A percentile compares a stretch with the other conserved stretches of the same genome.
Conservation (phyloP, 2,113 vertebrate genomes). For the Ardeotis arabs region DNA sequence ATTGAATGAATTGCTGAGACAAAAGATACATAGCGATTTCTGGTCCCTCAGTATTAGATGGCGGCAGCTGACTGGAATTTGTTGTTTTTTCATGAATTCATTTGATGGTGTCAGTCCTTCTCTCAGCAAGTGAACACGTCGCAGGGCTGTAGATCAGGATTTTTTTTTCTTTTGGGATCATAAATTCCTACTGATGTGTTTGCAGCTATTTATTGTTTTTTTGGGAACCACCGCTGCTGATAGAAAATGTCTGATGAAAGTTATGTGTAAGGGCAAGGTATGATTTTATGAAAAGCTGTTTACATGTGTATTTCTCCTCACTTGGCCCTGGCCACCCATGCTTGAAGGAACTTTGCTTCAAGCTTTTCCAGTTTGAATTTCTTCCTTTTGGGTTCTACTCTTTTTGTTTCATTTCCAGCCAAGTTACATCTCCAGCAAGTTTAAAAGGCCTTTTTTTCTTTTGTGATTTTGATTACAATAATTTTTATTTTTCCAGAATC, state of each 20-base stretch:
- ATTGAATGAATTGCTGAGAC: background rate
- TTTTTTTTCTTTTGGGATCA: background rate
- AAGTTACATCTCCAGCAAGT: background rate
- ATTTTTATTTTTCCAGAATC: background rate
- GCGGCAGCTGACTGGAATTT: background rate
- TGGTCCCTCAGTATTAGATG: background rate
- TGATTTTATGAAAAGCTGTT: background rate
- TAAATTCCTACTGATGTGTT: background rate
- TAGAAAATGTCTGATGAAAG: background rate
- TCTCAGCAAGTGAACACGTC: background rate
- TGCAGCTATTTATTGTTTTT: background rate
- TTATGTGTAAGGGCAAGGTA: background rate
- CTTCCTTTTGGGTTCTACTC: background rate
- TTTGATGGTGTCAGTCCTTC: background rate
- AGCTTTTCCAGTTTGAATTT: background rate
- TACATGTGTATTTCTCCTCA: conserved; percentile 5
- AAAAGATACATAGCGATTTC: background rate
- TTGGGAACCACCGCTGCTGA: background rate
- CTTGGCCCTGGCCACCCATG: background rate
- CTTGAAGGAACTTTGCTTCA: background rate
- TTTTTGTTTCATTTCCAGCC: conserved; percentile 29
- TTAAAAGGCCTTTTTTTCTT: background rate
- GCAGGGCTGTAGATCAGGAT: background rate
- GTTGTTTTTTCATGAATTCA: background rate
- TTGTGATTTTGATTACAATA: background rate